phyloP scores from a whole-genome alignment of 37 sponge, comb jelly and placozoan genomes.

The Ianthella basta region DNA sequence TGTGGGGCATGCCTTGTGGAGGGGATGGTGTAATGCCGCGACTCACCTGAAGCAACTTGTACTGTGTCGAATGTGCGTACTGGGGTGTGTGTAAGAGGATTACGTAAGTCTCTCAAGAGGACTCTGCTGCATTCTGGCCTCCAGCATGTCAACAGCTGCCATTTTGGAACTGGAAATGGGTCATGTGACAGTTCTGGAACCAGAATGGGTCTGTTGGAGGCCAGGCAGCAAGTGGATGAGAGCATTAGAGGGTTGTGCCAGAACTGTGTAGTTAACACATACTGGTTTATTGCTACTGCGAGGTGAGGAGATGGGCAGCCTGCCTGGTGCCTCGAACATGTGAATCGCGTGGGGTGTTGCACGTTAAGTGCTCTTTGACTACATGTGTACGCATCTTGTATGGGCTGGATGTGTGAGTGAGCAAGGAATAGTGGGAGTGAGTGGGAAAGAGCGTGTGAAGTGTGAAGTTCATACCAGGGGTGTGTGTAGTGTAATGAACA shows the following conservation, averaged over 20 bases:
- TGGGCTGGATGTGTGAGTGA: background rate
- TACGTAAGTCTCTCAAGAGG: background rate
- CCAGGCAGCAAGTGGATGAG: too few species aligned
- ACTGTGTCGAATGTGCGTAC: too few species aligned
- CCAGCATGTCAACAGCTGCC: constrained; percentile 1
- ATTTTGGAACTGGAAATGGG: background rate
- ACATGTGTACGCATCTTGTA: background rate
- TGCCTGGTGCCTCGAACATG: background rate
- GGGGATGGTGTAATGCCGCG: too few species aligned
- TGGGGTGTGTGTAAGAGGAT: background rate
- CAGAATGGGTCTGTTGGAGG: too few species aligned
- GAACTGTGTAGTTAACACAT: too few species aligned
- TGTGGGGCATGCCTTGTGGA: constrained; percentile 1
- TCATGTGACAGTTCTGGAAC: too few species aligned
- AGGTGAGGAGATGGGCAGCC: constrained; percentile 11
- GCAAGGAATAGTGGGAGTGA: background rate
- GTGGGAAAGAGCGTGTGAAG: too few species aligned
- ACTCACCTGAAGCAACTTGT: too few species aligned
- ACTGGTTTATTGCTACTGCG: background rate
- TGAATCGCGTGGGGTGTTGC: background rate
- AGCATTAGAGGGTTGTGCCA: too few species aligned
- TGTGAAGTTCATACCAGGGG: too few species aligned
- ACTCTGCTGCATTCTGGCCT: too few species aligned
- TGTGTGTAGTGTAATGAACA: too few species aligned
- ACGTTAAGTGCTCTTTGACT: background rate